phyloP scores from a whole-genome alignment of 1,140 invertebrate genomes.

The Bombus waltoni region DNA sequence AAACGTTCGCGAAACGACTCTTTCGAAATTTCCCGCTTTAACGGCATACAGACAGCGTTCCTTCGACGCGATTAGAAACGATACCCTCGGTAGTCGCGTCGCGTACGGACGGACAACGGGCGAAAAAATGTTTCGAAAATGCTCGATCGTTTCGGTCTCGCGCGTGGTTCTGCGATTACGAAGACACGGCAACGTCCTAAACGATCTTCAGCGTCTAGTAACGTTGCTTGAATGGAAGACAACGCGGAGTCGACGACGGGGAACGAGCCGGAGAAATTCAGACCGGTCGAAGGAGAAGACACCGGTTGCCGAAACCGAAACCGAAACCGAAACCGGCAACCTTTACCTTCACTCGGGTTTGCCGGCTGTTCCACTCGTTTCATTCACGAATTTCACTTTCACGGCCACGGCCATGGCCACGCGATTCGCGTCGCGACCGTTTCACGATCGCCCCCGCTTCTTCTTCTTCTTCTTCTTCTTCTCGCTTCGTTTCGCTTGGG shows the following conservation, averaged over 20 bases:
- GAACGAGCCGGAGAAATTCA: background rate
- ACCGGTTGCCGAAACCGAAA: conserved; percentile 23
- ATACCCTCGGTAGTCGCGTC: too few species aligned
- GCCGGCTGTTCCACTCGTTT: conserved; percentile 69
- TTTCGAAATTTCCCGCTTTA: too few species aligned
- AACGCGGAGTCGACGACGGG: too few species aligned
- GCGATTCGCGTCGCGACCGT: conserved; percentile 56
- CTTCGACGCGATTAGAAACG: too few species aligned
- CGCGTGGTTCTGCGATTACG: too few species aligned
- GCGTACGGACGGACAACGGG: too few species aligned
- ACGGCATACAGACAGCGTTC: too few species aligned
- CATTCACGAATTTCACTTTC: conserved; percentile 82
- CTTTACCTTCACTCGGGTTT: conserved; percentile 69
- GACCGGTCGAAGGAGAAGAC: background rate
- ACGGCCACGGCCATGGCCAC: conserved; percentile 79
- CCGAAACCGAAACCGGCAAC: conserved; percentile 61
- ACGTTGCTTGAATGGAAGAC: background rate
- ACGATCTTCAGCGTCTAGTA: too few species aligned
- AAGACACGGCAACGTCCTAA: too few species aligned
- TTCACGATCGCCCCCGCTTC: conserved; percentile 38
- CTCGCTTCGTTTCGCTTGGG: background rate
- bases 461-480: background rate
- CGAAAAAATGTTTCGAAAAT: too few species aligned
- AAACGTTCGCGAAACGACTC: too few species aligned
- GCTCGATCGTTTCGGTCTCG: too few species aligned